Evolutionary conservation across 53 echinoderm and acorn worm genomes (phyloP).

Genomic region (Henricia sp.): DNA sequence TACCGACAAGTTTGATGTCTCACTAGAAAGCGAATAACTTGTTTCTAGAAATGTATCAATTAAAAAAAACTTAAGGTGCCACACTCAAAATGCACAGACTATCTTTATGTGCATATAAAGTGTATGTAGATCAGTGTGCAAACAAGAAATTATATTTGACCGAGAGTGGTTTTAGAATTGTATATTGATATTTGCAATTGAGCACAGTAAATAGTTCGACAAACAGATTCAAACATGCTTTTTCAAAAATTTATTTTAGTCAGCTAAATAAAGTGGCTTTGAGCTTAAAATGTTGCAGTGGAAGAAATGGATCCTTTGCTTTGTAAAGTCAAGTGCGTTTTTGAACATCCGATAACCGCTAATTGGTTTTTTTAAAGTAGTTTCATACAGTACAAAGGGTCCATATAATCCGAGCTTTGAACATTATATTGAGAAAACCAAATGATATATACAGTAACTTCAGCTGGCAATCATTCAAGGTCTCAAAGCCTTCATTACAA

Average conservation of each 20-base stretch:
- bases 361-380: background rate
- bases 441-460: constrained; percentile 38
- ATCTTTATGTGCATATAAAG: too few relatives aligned
- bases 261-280: constrained; percentile 11
- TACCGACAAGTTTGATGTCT: too few relatives aligned
- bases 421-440: constrained; percentile 20
- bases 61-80: too few relatives aligned
- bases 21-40: too few relatives aligned
- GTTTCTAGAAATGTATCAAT: too few relatives aligned
- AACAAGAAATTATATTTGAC: too few relatives aligned
- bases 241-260: constrained; percentile 45
- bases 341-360: too few relatives aligned
- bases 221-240: constrained; percentile 5
- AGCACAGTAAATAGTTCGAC: background rate
- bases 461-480: constrained; percentile 1
- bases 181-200: too few relatives aligned
- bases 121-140: too few relatives aligned
- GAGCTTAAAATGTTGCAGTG: constrained; percentile 13
- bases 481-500: background rate
- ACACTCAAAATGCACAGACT: too few relatives aligned
- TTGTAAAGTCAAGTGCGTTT: too few relatives aligned
- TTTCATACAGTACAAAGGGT: background rate
- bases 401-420: constrained; percentile 4
- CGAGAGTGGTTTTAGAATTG: background rate
- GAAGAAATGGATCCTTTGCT: constrained; percentile 1